Conservation (phyloP, 2,113 vertebrate genomes). For the Rhinoptilus africanus region DNA sequence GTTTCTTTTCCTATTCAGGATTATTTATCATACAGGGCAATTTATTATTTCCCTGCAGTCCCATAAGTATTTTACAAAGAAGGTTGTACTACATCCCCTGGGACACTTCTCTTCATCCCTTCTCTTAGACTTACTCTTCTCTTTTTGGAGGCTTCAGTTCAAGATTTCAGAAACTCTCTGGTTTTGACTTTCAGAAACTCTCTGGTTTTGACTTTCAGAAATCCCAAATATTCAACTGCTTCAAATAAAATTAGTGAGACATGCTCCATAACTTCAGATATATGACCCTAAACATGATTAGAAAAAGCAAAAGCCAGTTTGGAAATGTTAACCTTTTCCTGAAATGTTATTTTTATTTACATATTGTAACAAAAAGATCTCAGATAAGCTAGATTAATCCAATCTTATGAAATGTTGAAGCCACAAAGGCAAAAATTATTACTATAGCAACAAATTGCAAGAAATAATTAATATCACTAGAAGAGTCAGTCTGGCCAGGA, state of each 20-base stretch:
- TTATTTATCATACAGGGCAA: neutral
- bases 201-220: neutral
- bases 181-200: neutral
- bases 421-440: neutral
- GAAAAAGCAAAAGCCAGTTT: neutral
- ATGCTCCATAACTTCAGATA: neutral
- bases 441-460: neutral
- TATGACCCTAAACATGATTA: neutral
- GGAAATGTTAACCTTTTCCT: neutral
- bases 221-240: neutral
- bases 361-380: neutral
- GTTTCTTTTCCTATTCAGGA: neutral
- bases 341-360: conserved; percentile 36
- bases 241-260: neutral
- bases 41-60: rapidly evolving
- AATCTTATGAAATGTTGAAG: neutral
- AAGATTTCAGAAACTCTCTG: neutral
- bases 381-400: conserved; percentile 2
- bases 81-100: rapidly evolving
- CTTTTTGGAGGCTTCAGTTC: neutral
- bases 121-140: neutral
- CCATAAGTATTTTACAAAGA: neutral
- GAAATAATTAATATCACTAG: neutral
- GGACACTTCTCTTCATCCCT: neutral
- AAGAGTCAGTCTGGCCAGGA: neutral